Base-by-base conservation (phyloP, 2,888 invertebrate genomes). In the Lepidocyrtoides sp. region DNA sequence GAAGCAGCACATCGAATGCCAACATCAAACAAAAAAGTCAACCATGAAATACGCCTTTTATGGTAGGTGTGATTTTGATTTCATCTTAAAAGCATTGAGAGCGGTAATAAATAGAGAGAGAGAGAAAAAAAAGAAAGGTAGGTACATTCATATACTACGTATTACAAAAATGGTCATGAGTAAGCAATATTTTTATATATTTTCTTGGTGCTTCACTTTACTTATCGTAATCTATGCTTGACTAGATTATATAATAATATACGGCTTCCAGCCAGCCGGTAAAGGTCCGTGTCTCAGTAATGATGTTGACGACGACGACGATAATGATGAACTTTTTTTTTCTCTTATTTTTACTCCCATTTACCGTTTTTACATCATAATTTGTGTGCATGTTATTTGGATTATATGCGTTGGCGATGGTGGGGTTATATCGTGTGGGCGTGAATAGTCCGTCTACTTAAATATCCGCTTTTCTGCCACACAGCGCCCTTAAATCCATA, bases 31-130 rank as follows among this genome's bases (percentile, higher is more conserved):
- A 66, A 14, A 63, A 54, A 57, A 81, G 82, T 60, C 41, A 82
- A 60, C 60, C 57, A 60, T 51, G 79, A 54, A 79, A 51, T 32
- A 84, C 44, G 51, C 51, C 72, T 72, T 85, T 85, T 85, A 85
- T 85, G 85, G 85, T 51, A 48, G 51, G 83, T 85, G 85, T 85
- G 85, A 85, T 85, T 63, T 48, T 83, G 83, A 83, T 83, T 83
- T 83, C 66, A 66, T 83, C 83, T 83, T 83, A 83, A 83, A 83
- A 82, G 79, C 79, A 51, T 54, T 36, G 72, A 75, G 29, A n/a
- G n/a, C 44, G 44, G 23, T 75, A 44, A 72, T 75, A 75, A 75
- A 75, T 23, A 41, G 72, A 75, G 44, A 75, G 66, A 14, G 63
- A 20, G 20, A 1, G 20, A 26, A 32, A 66, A 32, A n/a, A 66